Percentiles rank a stretch among this genome's conserved stretches.
phyloP scores from a whole-genome alignment of 2,113 vertebrate species.

The Alligator mississippiensis region DNA sequence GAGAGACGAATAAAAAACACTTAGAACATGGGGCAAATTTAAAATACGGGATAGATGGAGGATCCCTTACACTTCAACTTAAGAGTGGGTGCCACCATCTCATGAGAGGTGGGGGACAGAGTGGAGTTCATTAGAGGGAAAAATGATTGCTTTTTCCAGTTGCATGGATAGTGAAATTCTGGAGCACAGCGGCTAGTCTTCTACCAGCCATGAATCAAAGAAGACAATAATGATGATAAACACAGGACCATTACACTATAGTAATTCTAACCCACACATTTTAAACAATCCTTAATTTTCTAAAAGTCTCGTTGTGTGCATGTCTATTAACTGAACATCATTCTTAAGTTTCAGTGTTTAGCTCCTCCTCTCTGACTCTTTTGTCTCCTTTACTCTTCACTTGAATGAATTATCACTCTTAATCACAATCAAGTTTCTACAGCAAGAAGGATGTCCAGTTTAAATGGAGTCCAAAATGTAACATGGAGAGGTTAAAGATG shows the following conservation, averaged over 20 bases:
- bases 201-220: background rate
- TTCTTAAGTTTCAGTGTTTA: conserved; percentile 29
- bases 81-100: conserved; percentile 48
- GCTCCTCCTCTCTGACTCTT: background rate
- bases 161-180: conserved; percentile 43
- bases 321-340: conserved; percentile 21
- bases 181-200: conserved; percentile 35
- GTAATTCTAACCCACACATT: conserved; percentile 24
- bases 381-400: background rate
- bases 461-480: conserved; percentile 53
- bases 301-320: background rate
- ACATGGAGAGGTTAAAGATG: conserved; percentile 67
- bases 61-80: conserved; percentile 53
- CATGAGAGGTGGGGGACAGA: conserved; percentile 21
- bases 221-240: conserved; percentile 21
- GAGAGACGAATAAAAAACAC: conserved; percentile 64
- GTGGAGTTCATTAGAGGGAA: conserved; percentile 23
- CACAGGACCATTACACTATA: conserved; percentile 31
- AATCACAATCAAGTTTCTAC: conserved; percentile 49
- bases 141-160: conserved; percentile 54
- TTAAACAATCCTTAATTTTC: conserved; percentile 27
- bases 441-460: conserved; percentile 32
- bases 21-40: conserved; percentile 66
- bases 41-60: conserved; percentile 70
- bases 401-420: conserved; percentile 41